phyloP scores from a whole-genome alignment of 1,140 invertebrate genomes.

The Drosophila grimshawi region DNA sequence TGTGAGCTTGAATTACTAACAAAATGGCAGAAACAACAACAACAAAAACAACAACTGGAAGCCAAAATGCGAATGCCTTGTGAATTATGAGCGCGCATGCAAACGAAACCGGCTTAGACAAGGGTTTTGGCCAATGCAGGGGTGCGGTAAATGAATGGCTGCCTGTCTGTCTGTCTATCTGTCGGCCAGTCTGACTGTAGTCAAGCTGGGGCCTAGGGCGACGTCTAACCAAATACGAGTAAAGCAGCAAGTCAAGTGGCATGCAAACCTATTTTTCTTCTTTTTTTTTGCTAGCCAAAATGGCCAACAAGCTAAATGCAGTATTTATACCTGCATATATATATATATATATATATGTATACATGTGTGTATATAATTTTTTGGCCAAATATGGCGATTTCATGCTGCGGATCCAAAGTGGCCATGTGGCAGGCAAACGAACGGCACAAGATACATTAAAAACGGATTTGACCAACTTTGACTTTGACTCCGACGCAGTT shows the following conservation, averaged over 20 bases:
- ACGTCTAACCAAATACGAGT: constrained; percentile 81
- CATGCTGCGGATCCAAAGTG: constrained; percentile 72
- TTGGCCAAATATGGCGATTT: constrained; percentile 80
- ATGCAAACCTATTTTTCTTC: constrained; percentile 61
- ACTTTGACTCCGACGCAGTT: constrained; percentile 50
- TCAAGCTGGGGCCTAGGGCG: constrained; percentile 67
- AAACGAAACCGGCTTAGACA: constrained; percentile 56
- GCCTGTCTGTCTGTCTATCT: background rate
- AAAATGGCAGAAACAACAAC: constrained; percentile 16
- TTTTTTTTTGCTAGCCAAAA: constrained; percentile 35
- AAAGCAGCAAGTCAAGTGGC: constrained; percentile 79
- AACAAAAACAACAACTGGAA: constrained; percentile 18
- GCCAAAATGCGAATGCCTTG: constrained; percentile 75
- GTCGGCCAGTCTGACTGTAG: constrained; percentile 1
- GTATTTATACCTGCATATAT: constrained; percentile 2
- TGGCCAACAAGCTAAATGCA: constrained; percentile 73
- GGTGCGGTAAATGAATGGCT: background rate
- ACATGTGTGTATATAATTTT: constrained; percentile 34
- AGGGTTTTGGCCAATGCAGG: constrained; percentile 26
- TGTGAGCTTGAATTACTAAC: constrained; percentile 78
- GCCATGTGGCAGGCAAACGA: constrained; percentile 54
- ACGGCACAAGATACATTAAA: constrained; percentile 62
- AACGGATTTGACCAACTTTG: constrained; percentile 33
- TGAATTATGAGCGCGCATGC: constrained; percentile 77
- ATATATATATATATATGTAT: constrained; percentile 15